Evolutionary conservation across 2,113 vertebrate genomes (phyloP), one percentile per base, ranked within the genome.

Genomic region (Campylomormyrus tamandua): DNA sequence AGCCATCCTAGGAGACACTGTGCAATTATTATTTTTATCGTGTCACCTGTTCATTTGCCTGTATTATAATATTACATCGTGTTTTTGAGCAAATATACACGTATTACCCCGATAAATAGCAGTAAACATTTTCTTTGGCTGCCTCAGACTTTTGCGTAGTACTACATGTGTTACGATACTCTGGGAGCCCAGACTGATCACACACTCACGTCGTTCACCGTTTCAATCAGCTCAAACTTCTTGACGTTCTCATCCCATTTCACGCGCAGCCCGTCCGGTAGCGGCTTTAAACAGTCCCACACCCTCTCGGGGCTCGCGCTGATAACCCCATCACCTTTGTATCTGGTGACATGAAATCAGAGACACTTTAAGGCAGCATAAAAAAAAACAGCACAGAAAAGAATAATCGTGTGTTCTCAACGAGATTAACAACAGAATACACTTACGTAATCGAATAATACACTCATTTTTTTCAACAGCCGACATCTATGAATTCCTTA

Each of bases 231-330:
- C 92, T 97, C 96, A 45, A 98, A 97, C 83, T 93, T 94, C 58
- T 96, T 96, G 70, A 99, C 97, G 0, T 98, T 99, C 87, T 96
- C 95, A 93, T 99, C 98, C 98, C 98, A 99, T 89, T 97, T 96
- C 45, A 96, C 96, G 56, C 98, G 91, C 2, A 95, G 94, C 15
- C 97, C 97, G 0, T 95, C 96, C 13, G 96, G 94, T 1, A 94
- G 95, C 0, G 98, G 98, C 88, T 97, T 97, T 9, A 99, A 91
- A 58, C 96, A 98, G 52, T 97, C 95, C 98, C 98, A 99, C 66
- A 99, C 97, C 0, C 93, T 90, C 13, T 92, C 92, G 0, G 93
- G 95, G 27, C 95, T 93, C 49, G 94, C 97, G 0, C 90, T 89
- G 80, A 99, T 49, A 0, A 97, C 11, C 2, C 97, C 98, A 50